A percentile compares a stretch with the other conserved stretches of the same genome.
Evolutionary conservation across 2,888 invertebrate genomes (phyloP).

Genomic region (Drosophila paracracens): DNA sequence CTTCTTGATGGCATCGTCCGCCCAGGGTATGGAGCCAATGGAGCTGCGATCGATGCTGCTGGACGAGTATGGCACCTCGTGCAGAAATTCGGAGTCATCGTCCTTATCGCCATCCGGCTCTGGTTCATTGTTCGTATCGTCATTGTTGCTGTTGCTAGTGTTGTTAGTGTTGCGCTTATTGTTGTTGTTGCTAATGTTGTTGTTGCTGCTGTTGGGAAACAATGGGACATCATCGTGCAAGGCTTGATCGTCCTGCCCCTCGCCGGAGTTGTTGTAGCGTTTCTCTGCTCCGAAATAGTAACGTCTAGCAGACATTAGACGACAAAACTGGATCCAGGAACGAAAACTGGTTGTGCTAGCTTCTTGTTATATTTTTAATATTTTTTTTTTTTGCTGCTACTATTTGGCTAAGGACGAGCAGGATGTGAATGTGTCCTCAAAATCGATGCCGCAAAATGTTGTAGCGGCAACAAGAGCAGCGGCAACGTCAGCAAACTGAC

Average conservation of each 20-base stretch:
- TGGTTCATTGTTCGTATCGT: constrained; percentile 38
- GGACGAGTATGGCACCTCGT: constrained; percentile 83
- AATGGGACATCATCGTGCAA: constrained; percentile 47
- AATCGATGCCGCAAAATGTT: constrained; percentile 67
- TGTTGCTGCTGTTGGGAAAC: constrained; percentile 41
- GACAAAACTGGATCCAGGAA: constrained; percentile 34
- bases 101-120: constrained; percentile 68
- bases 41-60: constrained; percentile 84
- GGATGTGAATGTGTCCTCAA: constrained; percentile 43
- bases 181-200: constrained; percentile 25
- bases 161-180: constrained; percentile 36
- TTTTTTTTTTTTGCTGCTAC: constrained; percentile 6
- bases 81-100: constrained; percentile 80
- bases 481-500: constrained; percentile 46
- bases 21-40: constrained; percentile 85
- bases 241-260: constrained; percentile 26
- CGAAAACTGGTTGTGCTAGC: constrained; percentile 64
- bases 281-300: constrained; percentile 68
- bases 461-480: constrained; percentile 31
- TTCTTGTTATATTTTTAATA: constrained; percentile 7
- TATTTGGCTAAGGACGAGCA: constrained; percentile 30
- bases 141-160: constrained; percentile 28
- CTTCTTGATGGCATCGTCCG: constrained; percentile 85
- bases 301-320: constrained; percentile 73
- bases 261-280: constrained; percentile 51